Evolutionary conservation across 1,140 invertebrate species (phyloP).

Genomic region (Drosophila sechellia): DNA sequence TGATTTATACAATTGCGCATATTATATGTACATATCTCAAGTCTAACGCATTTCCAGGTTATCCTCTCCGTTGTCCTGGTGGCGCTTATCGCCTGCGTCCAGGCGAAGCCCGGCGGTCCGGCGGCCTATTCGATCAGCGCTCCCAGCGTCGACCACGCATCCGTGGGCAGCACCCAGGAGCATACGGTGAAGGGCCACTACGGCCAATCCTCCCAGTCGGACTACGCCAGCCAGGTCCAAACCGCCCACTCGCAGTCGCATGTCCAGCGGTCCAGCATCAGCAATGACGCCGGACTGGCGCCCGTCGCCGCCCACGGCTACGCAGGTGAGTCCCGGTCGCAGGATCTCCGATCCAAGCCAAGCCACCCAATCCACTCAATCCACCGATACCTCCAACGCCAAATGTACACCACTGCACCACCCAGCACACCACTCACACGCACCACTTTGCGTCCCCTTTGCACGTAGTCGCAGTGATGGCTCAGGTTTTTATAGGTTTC

Average conservation of each 20-base stretch:
- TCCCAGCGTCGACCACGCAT: conserved; percentile 84
- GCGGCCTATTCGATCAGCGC: conserved; percentile 85
- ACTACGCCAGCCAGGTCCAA: conserved; percentile 85
- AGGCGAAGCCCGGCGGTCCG: conserved; percentile 84
- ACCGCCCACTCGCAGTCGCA: conserved; percentile 86
- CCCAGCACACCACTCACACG: conserved; percentile 23
- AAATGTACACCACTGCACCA: conserved; percentile 6
- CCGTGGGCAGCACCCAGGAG: conserved; percentile 85
- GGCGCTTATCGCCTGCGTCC: conserved; percentile 66
- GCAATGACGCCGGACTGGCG: conserved; percentile 85
- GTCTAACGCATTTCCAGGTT: conserved; percentile 43
- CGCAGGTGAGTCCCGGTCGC: conserved; percentile 48
- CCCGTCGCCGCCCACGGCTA: conserved; percentile 61
- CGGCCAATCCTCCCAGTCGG: conserved; percentile 85
- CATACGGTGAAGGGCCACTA: conserved; percentile 86
- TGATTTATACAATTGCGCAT: background rate
- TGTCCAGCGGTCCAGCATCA: conserved; percentile 85
- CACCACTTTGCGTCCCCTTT: background rate
- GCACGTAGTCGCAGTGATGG: conserved; percentile 38
- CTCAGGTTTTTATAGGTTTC: background rate
- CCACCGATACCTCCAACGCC: background rate
- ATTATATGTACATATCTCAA: background rate
- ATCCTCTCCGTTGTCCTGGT: conserved; percentile 74
- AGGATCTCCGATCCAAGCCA: background rate
- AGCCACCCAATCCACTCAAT: background rate